Percentiles rank a stretch among this genome's conserved stretches.
phyloP scores from a whole-genome alignment of 2,888 invertebrate genomes.

The Machimus rusticus region DNA sequence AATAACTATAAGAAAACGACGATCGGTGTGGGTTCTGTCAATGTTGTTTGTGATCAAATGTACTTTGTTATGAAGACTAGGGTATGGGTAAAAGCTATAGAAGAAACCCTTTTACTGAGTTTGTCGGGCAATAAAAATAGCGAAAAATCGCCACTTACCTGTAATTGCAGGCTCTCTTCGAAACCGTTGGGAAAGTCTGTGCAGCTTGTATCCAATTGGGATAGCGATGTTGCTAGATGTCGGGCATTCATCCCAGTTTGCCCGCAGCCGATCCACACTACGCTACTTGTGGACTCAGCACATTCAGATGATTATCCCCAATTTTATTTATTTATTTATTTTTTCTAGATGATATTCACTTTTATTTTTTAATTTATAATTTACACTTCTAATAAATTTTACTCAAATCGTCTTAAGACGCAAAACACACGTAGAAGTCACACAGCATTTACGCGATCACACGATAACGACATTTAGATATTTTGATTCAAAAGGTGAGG shows the following conservation, averaged over 20 bases:
- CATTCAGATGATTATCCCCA: constrained; percentile 3
- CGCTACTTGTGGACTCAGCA: constrained; percentile 42
- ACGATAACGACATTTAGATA: neutral
- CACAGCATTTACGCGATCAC: neutral
- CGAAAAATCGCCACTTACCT: constrained; percentile 48
- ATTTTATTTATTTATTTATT: neutral
- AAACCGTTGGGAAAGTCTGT: constrained; percentile 55
- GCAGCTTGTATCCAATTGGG: constrained; percentile 60
- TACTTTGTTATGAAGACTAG: neutral
- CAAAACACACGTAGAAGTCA: neutral
- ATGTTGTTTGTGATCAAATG: neutral
- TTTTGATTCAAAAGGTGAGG: neutral
- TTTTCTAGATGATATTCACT: neutral
- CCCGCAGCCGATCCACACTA: constrained; percentile 48
- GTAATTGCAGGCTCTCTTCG: constrained; percentile 57
- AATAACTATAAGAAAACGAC: neutral
- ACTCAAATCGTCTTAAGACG: neutral
- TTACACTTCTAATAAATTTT: neutral
- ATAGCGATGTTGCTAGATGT: constrained; percentile 58
- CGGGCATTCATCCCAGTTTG: constrained; percentile 59
- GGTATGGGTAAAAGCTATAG: neutral
- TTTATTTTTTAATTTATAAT: constrained; percentile 42
- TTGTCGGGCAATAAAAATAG: neutral
- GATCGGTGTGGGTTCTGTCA: neutral
- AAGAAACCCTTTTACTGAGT: neutral